Percentiles rank a stretch among this genome's conserved stretches.
Evolutionary conservation across 2,113 vertebrate genomes (phyloP).

Genomic region (Seriola quinqueradiata): DNA sequence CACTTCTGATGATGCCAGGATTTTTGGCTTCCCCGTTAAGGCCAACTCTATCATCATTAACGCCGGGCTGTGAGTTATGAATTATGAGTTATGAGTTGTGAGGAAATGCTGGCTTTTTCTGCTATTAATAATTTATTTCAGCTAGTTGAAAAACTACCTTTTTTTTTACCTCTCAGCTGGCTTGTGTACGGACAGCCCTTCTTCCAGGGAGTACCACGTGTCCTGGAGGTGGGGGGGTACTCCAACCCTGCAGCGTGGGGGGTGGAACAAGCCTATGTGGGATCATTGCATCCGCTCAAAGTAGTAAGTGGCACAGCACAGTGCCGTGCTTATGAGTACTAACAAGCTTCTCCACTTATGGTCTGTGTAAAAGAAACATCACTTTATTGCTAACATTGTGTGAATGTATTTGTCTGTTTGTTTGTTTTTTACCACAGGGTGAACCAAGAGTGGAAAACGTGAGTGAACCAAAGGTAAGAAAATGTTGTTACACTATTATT

Average conservation of each 20-base stretch:
- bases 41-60: slow-evolving; percentile 92
- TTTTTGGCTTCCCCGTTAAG: slow-evolving; percentile 85
- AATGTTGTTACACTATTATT: background rate
- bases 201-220: slow-evolving; percentile 89
- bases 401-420: background rate
- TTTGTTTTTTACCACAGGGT: slow-evolving; percentile 81
- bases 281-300: slow-evolving; percentile 92
- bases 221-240: slow-evolving; percentile 94
- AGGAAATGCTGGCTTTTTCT: background rate
- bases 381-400: background rate
- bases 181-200: slow-evolving; percentile 92
- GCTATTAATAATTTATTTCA: background rate
- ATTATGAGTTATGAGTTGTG: background rate
- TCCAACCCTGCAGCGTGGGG: slow-evolving; percentile 90
- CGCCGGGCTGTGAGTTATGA: slow-evolving; percentile 91
- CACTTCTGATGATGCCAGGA: slow-evolving; percentile 87
- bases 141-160: background rate
- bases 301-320: slow-evolving; percentile 83
- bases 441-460: slow-evolving; percentile 91
- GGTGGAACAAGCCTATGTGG: slow-evolving; percentile 86
- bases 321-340: background rate
- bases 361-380: background rate
- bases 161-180: slow-evolving; percentile 85
- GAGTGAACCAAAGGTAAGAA: slow-evolving; percentile 89
- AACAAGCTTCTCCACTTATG: too few species aligned